These are phyloP conservation scores for Brachylomia viminalis DNA, from an alignment of 2,888 invertebrate genomes.

Conservation along the genomic window DNA sequence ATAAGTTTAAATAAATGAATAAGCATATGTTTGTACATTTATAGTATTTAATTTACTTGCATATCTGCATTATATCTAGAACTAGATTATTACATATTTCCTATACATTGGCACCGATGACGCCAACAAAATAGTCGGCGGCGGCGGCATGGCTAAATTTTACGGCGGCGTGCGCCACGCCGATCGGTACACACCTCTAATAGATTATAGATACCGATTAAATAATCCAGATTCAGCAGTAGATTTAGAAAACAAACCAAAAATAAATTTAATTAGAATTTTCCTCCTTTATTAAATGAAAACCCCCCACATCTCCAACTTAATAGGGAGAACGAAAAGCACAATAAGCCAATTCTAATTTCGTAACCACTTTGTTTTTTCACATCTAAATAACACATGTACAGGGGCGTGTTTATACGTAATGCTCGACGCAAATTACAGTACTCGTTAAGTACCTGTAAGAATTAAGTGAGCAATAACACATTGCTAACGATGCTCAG, in stretches of 20 bases:
- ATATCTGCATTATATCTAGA: no score
- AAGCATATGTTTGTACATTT: no score
- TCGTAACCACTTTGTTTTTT: slow-evolving; percentile 48
- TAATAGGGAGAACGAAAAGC: slow-evolving; percentile 16
- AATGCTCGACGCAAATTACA: slow-evolving; percentile 72
- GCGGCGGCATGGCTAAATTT: no score
- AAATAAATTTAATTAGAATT: background rate
- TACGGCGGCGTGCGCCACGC: no score
- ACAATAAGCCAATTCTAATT: slow-evolving; percentile 35
- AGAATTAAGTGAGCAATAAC: slow-evolving; percentile 80
- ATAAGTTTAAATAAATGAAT: no score
- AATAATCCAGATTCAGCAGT: background rate
- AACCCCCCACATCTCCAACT: background rate
- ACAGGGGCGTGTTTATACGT: slow-evolving; percentile 66
- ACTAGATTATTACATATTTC: no score
- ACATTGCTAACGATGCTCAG: slow-evolving; percentile 78
- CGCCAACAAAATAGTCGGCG: no score
- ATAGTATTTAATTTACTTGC: no score
- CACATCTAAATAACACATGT: slow-evolving; percentile 61
- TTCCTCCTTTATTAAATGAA: background rate
- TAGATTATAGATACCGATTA: no score
- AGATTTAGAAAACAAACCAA: background rate
- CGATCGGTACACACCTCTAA: no score
- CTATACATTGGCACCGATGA: no score
- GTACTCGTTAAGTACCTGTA: slow-evolving; percentile 70